Evolutionary conservation across 2,888 invertebrate genomes (phyloP).

Genomic region (Spicauda simplicius): DNA sequence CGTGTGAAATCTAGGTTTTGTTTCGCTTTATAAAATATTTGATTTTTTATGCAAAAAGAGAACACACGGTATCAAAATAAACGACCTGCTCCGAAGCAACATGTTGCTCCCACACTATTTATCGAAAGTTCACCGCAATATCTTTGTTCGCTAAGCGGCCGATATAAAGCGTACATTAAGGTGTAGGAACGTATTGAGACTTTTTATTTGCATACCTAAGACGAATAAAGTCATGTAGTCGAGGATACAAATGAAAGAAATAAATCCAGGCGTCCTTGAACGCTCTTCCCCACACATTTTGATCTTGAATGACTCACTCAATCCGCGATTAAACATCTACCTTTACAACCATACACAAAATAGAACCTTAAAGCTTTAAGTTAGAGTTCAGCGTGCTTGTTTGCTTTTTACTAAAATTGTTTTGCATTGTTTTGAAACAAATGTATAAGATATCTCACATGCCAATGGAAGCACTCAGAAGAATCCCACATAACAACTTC

Average conservation of each 20-base stretch:
- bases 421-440: slow-evolving; percentile 18
- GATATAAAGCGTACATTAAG: slow-evolving; percentile 22
- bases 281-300: slow-evolving; percentile 70
- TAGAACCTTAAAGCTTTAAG: slow-evolving; percentile 14
- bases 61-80: not conserved
- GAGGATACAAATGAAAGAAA: slow-evolving; percentile 30
- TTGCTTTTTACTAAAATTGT: slow-evolving; percentile 1
- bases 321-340: slow-evolving; percentile 37
- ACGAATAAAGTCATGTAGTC: slow-evolving; percentile 32
- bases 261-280: slow-evolving; percentile 63
- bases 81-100: not conserved
- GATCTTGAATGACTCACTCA: slow-evolving; percentile 66
- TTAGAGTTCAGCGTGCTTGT: slow-evolving; percentile 6
- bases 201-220: slow-evolving; percentile 36
- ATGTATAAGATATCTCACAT: slow-evolving; percentile 39
- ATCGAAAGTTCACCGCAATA: slow-evolving; percentile 11
- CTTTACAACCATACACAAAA: slow-evolving; percentile 14
- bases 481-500: slow-evolving; percentile 43
- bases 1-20: too few relatives aligned
- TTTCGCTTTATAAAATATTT: too few relatives aligned
- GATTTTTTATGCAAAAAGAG: not conserved
- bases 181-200: slow-evolving; percentile 28
- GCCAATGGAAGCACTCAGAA: slow-evolving; percentile 39
- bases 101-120: slow-evolving; percentile 13
- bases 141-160: slow-evolving; percentile 17